Evolutionary conservation across 2,888 invertebrate species (phyloP).

Genomic region (Busseola fusca): DNA sequence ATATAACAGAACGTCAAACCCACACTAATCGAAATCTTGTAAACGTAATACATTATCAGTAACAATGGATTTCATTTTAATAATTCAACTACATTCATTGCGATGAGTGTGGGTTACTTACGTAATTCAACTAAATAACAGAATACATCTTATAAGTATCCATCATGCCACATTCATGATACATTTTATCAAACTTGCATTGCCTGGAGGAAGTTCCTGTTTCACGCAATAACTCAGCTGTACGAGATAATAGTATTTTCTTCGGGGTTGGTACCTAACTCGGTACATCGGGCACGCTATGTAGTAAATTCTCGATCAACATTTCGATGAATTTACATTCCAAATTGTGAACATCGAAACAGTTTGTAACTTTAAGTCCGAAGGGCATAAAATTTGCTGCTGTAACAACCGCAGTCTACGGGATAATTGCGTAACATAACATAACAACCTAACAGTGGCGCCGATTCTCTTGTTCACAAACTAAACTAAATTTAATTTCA

Average conservation of each 20-base stretch:
- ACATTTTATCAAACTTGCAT: slow-evolving; percentile 52
- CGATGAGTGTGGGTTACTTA: slow-evolving; percentile 13
- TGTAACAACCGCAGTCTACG: slow-evolving; percentile 64
- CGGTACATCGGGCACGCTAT: slow-evolving; percentile 27
- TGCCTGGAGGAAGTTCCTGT: slow-evolving; percentile 51
- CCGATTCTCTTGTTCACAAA: no score
- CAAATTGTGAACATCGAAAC: slow-evolving; percentile 53
- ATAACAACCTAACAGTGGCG: no score
- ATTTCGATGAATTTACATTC: slow-evolving; percentile 26
- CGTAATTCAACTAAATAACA: slow-evolving; percentile 29
- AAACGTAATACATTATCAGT: no score
- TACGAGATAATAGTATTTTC: slow-evolving; percentile 53
- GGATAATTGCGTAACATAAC: no score
- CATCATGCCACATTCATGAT: slow-evolving; percentile 37
- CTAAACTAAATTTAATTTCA: no score
- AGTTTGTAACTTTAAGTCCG: slow-evolving; percentile 55
- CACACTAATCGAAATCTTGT: slow-evolving; percentile 5
- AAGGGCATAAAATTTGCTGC: slow-evolving; percentile 63
- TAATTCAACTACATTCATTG: no score
- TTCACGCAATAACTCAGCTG: slow-evolving; percentile 52
- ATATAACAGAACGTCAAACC: slow-evolving; percentile 2
- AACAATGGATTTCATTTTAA: no score
- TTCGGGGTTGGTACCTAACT: slow-evolving; percentile 29
- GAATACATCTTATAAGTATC: slow-evolving; percentile 34
- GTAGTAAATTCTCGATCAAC: slow-evolving; percentile 33